Evolutionary conservation across 2,113 vertebrate species (phyloP), one percentile per base, ranked within the genome.

Genomic region (Percina caprodes): DNA sequence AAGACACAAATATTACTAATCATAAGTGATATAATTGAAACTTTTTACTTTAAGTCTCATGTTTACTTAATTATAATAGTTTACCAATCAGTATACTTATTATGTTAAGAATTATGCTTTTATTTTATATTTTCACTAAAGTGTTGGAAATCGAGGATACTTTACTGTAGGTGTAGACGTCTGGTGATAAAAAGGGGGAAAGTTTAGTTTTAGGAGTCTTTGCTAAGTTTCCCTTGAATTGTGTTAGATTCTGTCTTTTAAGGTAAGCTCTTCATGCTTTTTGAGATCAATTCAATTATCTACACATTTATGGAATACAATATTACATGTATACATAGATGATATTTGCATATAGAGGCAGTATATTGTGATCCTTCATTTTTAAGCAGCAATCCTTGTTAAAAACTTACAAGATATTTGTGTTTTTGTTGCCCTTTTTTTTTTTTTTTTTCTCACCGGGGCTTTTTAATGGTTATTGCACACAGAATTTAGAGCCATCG

Each of bases 261-360:
- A 92, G 88, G 82, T 92, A 90, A 93, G 92, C 90, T 93, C 23
- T 91, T 90, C 87, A 91, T 85, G 90, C 92, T 91, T 93, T 89
- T 92, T 86, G 67, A 86, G 82, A 84, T 87, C 15, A 74, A 86
- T 83, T 86, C 71, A 89, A 92, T 89, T 91, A 90, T 93, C 91
- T 87, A 91, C 74, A 91, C 91, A 83, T 94, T 93, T 92, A 93
- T 93, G 92, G 90, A 82, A 93, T 92, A 93, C 92, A 91, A 82
- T 91, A 91, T 86, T 89, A 90, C 86, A 84, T 88, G 90, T 94
- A 94, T 94, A 86, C 93, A 91, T 91, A 91, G 92, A 90, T 93
- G 91, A 89, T 91, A 90, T 91, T 91, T 93, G 90, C 92, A 89
- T 92, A 92, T 94, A 94, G 90, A 92, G 87, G 90, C 92, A 92